Base-by-base conservation (phyloP, 2,797 vertebrate species). In the Eulemur mongoz region DNA sequence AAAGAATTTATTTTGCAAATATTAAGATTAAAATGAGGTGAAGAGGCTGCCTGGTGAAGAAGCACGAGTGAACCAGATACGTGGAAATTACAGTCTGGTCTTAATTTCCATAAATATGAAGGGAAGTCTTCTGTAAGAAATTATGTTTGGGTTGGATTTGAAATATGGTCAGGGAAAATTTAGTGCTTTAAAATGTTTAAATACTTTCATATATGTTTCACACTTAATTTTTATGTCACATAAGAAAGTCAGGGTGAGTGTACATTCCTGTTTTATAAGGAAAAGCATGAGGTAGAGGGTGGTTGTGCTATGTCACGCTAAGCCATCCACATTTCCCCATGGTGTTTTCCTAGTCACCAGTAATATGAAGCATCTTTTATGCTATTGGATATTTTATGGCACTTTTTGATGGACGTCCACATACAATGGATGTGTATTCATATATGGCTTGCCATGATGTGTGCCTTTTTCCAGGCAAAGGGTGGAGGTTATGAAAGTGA, bases 401-500 rank as follows among this genome's bases (percentile, higher is more conserved):
- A 84, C 38, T 52, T 94, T 85, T 83, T 86, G 13, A 63, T 17
- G 35, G 43, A 25, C 72, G 35, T 81, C 50, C 32, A 9, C 2
- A 45, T 67, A 50, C 12, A 61, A 1, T 76, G 79, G 40, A 69
- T 69, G 7, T 59, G 1, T 23, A 3, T 69, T 94, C 22, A 76
- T 59, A 96, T 67, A 91, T 86, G 18, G 73, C 91, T 95, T 97
- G 7, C n/a, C 83, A 11, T 91, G 69, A 38, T 94, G 1, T 91
- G 69, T 72, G 54, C 78, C 73, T 65, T 97, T 96, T 50, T 96
- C 65, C 96, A 99, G 99, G 99, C 99, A 98, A 99, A 99, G 98
- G 99, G 99, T 9, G 99, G 99, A 9, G 99, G 99, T 57, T 99
- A 99, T 97, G 99, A 99, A 98, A 99, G 99, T 4, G 99, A 99